Evolutionary conservation across 2,113 vertebrate genomes (phyloP), one percentile per base, ranked within the genome.

Genomic region (Pyxicephalus adspersus): DNA sequence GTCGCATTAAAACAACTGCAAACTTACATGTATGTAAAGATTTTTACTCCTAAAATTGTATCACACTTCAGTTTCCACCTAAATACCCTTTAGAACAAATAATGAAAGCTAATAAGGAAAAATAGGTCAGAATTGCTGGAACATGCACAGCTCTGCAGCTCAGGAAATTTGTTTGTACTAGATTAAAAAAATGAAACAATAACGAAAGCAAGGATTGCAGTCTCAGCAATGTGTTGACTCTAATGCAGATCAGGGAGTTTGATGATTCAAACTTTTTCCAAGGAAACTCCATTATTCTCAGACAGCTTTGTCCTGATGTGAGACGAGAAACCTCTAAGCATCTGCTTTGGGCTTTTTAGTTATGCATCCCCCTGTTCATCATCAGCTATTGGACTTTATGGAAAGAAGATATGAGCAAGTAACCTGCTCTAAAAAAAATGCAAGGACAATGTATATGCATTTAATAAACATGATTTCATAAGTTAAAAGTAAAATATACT

Each of bases 161-260:
- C 58, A 23, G 8, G 58, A 60, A 60, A 23, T 15, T 0, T 60
- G 58, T 60, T 60, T 60, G 16, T 60, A 25, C 58, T 60, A 60
- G 58, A 60, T 60, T 60, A 60, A 58, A 58, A 34, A 58, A 58
- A 58, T 9, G 57, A 58, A 58, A 58, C 58, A 60, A 60, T 60
- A 60, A 60, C 58, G n/a, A n/a, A 60, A 60, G 58, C 58, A 11
- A 22, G 5, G 22, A 60, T 13, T 23, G 58, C 58, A 60, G 16
- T 25, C 58, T 60, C 58, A 60, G 22, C 58, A 60, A 11, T 23
- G 9, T 60, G 20, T 23, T 60, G 58, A 25, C 58, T 38, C 38
- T 38, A 38, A 8, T 60, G 58, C 58, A 60, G 58, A 23, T 60
- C 22, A 60, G 58, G 58, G 58, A 60, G 58, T 60, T 60, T 60